Evolutionary conservation across 23 tunicate species (phyloP).

Genomic region (Trididemnum clinides): DNA sequence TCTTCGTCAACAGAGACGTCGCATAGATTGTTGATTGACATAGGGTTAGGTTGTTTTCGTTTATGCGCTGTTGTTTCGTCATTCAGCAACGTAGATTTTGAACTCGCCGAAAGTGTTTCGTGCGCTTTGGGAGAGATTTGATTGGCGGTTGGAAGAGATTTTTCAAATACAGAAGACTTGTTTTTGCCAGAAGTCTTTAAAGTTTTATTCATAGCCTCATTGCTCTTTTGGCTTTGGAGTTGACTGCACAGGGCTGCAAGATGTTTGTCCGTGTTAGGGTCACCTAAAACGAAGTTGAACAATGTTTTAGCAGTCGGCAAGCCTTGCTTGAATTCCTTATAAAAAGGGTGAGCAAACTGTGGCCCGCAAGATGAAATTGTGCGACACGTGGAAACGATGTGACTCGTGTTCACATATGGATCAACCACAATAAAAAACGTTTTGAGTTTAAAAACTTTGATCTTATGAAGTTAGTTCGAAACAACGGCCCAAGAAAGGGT

Average conservation of each 20-base stretch:
- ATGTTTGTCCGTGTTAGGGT: conserved; percentile 18
- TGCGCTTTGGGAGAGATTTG: background rate
- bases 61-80: background rate
- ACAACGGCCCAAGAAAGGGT: too few species aligned
- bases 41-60: conserved; percentile 51
- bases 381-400: too few species aligned
- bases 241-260: conserved; percentile 59
- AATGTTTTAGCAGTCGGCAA: background rate
- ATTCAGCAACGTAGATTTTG: too few species aligned
- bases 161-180: background rate
- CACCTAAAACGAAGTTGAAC: conserved; percentile 9
- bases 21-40: background rate
- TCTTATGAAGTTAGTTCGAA: too few species aligned
- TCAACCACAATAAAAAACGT: too few species aligned
- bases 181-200: background rate
- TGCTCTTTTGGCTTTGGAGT: conserved; percentile 22
- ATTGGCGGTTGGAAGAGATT: background rate
- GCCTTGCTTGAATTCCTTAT: too few species aligned
- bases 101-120: background rate
- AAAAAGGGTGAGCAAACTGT: too few species aligned
- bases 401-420: too few species aligned
- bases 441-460: too few species aligned
- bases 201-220: background rate
- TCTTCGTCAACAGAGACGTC: background rate
- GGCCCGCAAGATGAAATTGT: too few species aligned